Evolutionary conservation across 2,888 invertebrate species (phyloP), one percentile per base, ranked within the genome.

Genomic region (Blomia tropicalis): DNA sequence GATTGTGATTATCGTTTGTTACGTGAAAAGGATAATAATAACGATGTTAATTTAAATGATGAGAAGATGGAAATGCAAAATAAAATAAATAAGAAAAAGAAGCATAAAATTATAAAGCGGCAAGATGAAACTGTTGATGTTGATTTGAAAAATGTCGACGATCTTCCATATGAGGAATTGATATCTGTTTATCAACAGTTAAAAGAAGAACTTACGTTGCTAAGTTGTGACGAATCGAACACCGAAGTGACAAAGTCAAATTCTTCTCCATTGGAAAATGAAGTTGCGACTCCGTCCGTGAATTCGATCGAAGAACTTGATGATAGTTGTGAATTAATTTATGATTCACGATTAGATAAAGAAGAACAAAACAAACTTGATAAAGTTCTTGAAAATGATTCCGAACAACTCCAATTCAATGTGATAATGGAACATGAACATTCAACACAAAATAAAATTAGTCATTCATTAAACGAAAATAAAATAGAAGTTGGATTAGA

Each of bases 1-100:
- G 56, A 56, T 31, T 36, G 56, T 56, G 56, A 56, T 36, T 56
- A 56, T 36, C 56, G 56, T 27, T 29, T 29, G 11, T 25, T 25
- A 4, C 4, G n/a, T 11, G 17, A n/a, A n/a, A n/a, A n/a, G n/a
- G n/a, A n/a, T n/a, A n/a, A n/a, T n/a, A n/a, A n/a, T n/a, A n/a
- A 41, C 19, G 41, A 7, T 32, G 14, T 32, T 7, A 4, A 32
- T 7, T 4, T 7, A 32, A n/a, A 5, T 43, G 25, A 54, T 32
- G 25, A 7, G n/a, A 5, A 14, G n/a, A 29, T 56, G 19, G 29
- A 56, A 27, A 11, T 22, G 11, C 2, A 56, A 23, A 14, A 29
- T 14, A 56, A 56, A 56, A 56, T 56, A 30, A 2, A 56, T 19
- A 31, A 25, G n/a, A 17, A 23, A 56, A 56, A 56, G 23, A 56